Base-by-base conservation (phyloP, 64 coral and sea anemone species). In the Montipora foliosa region DNA sequence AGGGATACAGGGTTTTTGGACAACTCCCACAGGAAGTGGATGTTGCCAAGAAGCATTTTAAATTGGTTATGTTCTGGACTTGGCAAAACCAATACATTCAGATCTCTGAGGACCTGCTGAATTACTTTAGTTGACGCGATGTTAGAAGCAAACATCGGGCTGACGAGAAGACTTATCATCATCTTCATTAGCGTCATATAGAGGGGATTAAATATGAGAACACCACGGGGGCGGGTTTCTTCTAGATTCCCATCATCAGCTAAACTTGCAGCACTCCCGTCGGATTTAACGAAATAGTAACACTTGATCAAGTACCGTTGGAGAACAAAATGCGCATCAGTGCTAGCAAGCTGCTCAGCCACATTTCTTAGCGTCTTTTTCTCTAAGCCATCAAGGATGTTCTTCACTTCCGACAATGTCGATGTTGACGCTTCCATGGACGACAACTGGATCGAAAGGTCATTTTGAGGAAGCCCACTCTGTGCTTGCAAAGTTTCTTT, bases 401-500 rank as follows among this genome's bases (percentile, higher is more conserved):
- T 72, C 19, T 87, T 87, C 5, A 87, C 83, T 73, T 87, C 64
- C 6, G 70, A 66, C 1, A 87, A 66, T 14, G 83, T 87, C 19
- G 83, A 87, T 12, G 83, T 73, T 5, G 83, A 24, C 47, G 67
- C 83, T 74, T 87, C 62, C 67, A 87, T 87, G 29, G 62, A 72
- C 7, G 83, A 87, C 44, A 87, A 17, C 47, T 87, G 83, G 12
- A 87, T 72, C 3, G 83, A 87, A 87, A 87, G 83, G 49, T 87
- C 83, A 44, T 73, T 72, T 4, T 44, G 15, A 49, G 20, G 83
- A 72, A 87, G 64, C 49, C 7, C 44, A 64, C 83, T 87, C 66
- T 87, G 83, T 17, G 83, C 83, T 87, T 87, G 83, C 70, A 87
- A 87, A 87, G 83, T 87, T 44, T 74, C 83, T 67, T 87, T 87